phyloP scores from a whole-genome alignment of 2,797 vertebrate genomes.

The Halcyon chelicuti region DNA sequence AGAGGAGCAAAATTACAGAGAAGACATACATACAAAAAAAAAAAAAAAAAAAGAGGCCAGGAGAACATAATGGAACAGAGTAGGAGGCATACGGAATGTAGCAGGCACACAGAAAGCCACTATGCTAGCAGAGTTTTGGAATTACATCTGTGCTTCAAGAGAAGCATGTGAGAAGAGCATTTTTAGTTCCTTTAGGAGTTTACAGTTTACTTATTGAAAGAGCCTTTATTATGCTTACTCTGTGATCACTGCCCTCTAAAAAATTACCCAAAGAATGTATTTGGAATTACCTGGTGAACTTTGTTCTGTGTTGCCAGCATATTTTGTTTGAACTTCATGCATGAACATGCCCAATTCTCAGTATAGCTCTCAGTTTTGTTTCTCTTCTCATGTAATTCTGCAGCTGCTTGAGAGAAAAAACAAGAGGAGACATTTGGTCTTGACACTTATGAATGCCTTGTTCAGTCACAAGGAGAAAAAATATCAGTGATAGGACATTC shows the following conservation, averaged over 20 bases:
- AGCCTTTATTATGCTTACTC: constrained; percentile 30
- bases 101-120: neutral
- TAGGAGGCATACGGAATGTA: neutral
- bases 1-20: neutral
- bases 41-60: neutral
- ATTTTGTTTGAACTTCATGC: constrained; percentile 61
- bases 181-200: constrained; percentile 16
- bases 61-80: neutral
- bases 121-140: neutral
- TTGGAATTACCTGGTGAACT: constrained; percentile 27
- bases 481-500: neutral
- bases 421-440: neutral
- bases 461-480: neutral
- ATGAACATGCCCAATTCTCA: constrained; percentile 54
- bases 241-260: constrained; percentile 44
- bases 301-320: constrained; percentile 36
- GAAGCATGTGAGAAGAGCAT: neutral
- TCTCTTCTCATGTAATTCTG: neutral
- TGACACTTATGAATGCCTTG: neutral
- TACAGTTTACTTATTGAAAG: constrained; percentile 23
- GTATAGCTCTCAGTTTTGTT: constrained; percentile 5
- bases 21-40: neutral
- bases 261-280: constrained; percentile 30
- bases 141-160: neutral
- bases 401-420: neutral